A percentile compares a stretch with the other conserved stretches of the same genome.
Conservation (phyloP, 1,140 invertebrate genomes). For the Drosophila lacteicornis region DNA sequence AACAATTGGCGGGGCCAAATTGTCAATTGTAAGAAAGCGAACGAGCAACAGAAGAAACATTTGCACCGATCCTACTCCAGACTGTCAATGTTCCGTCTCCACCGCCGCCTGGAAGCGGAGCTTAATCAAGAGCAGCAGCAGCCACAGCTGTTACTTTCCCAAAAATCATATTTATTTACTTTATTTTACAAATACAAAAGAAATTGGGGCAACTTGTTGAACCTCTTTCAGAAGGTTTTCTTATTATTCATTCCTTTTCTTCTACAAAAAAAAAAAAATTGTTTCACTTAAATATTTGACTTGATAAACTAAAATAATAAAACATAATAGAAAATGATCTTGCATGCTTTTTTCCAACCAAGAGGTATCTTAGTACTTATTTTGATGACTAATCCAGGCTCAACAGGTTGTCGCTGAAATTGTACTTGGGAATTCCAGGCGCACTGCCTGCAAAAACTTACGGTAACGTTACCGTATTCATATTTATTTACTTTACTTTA, state of each 20-base stretch:
- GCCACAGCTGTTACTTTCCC: constrained; percentile 11
- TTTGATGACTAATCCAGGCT: too few relatives aligned
- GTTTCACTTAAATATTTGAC: too few relatives aligned
- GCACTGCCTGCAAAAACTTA: too few relatives aligned
- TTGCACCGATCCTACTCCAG: constrained; percentile 14
- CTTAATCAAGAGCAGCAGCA: not conserved
- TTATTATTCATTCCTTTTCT: not conserved
- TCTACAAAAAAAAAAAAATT: too few relatives aligned
- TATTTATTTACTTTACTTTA: too few relatives aligned
- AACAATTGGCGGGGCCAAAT: constrained; percentile 33
- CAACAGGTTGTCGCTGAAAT: too few relatives aligned
- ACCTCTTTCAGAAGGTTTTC: not conserved
- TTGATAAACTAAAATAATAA: too few relatives aligned
- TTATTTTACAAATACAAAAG: not conserved
- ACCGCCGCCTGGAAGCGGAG: not conserved
- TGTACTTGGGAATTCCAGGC: too few relatives aligned
- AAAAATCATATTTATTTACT: constrained; percentile 1
- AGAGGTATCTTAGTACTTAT: too few relatives aligned
- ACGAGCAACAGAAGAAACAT: constrained; percentile 16
- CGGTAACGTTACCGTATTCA: too few relatives aligned
- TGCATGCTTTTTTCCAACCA: too few relatives aligned
- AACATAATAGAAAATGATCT: too few relatives aligned
- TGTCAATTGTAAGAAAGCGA: constrained; percentile 19
- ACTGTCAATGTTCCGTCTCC: not conserved
- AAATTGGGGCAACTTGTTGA: constrained; percentile 1